Base-by-base conservation (phyloP, 1,140 invertebrate genomes). In the Apis florea region DNA sequence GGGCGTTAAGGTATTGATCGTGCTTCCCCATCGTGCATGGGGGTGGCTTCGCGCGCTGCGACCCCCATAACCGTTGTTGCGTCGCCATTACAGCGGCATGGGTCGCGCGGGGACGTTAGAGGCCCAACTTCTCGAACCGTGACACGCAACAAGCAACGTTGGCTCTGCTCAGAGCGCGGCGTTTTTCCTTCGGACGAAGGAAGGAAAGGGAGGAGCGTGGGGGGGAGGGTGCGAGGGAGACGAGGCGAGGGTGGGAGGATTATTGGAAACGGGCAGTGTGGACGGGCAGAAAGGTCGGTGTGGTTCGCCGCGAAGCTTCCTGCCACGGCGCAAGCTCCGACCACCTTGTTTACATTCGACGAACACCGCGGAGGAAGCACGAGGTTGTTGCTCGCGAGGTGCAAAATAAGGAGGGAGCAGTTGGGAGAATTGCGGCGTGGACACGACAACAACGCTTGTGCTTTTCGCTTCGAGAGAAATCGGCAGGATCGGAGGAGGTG, bases 1-100 rank as follows among this genome's bases (percentile, higher is more conserved):
- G 31, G 72, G 84, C 85, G 59, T 74, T 85, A 49, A 71, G 89
- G 86, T 92, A 91, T 92, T 91, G 91, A 92, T 92, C 92, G 90
- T 58, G 83, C 82, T 89, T 88, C 80, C 83, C 85, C 82, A 90
- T 81, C 79, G 79, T 79, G 80, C 88, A 92, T 90, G 91, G 92
- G 92, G 92, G 91, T 90, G 88, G 89, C 82, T 83, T 88, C 87
- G 83, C 86, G 87, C 82, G 83, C 78, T 79, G 71, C 85, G 83
- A 88, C 89, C 88, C 90, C 89, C 90, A 89, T 90, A 82, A 68
- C 74, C 80, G 78, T 72, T 71, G 78, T 72, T 71, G 83, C 86
- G 80, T 77, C 83, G 88, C 88, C 90, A 91, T 91, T 90, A 90
- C 82, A 88, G 79, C 82, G 70, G 84, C 88, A 90, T 89, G 73